Evolutionary conservation across 2,888 invertebrate species (phyloP), one percentile per base, ranked within the genome.

Genomic region (Drosophila prostipennis): DNA sequence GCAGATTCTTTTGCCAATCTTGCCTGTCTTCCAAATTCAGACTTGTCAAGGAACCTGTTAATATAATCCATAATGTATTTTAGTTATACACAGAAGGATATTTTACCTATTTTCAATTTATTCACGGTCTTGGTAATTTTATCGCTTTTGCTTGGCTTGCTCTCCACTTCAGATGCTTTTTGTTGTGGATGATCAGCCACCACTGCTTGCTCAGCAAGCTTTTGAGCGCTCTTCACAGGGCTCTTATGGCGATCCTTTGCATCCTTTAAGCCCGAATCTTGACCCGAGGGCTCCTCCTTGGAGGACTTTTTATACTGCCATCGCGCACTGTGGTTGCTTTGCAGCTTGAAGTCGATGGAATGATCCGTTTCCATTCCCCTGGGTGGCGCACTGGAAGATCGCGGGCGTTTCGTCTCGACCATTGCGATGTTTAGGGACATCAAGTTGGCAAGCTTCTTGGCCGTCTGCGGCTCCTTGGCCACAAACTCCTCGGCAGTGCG

Each of bases 351-450:
- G 4, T 49, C 49, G 2, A 49, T 19, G 11, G 14, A 1, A 14
- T 11, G 32, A 32, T 32, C 11, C 2, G 14, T 32, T 32, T 48
- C 46, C 32, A 48, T 32, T 3, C 46, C 0, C 11, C 46, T 32
- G 2, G 14, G 4, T 6, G 46, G 46, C 7, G 11, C 14, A 14
- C 46, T 32, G 10, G 32, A 48, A 14, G 46, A 48, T 32, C 32
- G 7, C 5, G 29, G 32, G 2, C 34, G 19, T 4, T 19, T 54
- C 2, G 54, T 42, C 32, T 54, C 32, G 16, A 13, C 16, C 16
- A 13, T 32, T 6, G 42, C 16, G 6, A 54, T n/a, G 14, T 54
- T 54, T 6, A 19, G 32, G 19, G 42, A 14, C 54, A 54, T 42
- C 19, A 54, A 42, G 10, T 32, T 11, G 32, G 11, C 19, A 5